Evolutionary conservation across 1,140 invertebrate species (phyloP).

Genomic region (Teleogryllus occipitalis): DNA sequence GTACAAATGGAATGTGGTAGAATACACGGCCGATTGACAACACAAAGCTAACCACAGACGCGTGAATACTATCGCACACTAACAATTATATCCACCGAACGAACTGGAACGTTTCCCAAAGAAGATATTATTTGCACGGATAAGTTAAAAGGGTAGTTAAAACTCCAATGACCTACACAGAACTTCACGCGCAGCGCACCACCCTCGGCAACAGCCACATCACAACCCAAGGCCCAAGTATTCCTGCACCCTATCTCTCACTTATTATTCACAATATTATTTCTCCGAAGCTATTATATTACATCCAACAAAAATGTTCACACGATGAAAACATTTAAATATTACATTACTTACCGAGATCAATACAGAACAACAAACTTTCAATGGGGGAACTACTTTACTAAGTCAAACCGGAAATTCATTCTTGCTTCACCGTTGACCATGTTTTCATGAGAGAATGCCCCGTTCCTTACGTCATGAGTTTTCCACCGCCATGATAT

Average conservation of each 20-base stretch:
- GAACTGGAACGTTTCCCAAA: background rate
- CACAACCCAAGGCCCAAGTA: constrained; percentile 11
- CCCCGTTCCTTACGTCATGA: constrained; percentile 14
- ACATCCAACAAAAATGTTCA: background rate
- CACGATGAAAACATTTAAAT: background rate
- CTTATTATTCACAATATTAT: background rate
- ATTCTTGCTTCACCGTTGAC: constrained; percentile 5
- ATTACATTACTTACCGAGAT: no score
- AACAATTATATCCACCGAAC: background rate
- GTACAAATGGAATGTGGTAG: constrained; percentile 8
- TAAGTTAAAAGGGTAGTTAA: constrained; percentile 10
- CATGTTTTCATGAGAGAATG: constrained; percentile 11
- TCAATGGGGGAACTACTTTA: constrained; percentile 15
- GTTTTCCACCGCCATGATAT: no score
- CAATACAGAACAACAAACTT: background rate
- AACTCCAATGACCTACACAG: background rate
- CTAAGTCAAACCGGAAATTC: constrained; percentile 16
- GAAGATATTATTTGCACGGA: background rate
- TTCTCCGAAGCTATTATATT: background rate
- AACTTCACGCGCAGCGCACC: constrained; percentile 20
- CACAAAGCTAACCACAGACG: background rate
- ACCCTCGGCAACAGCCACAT: constrained; percentile 21
- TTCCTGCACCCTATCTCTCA: background rate
- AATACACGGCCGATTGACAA: background rate
- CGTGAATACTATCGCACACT: background rate